Percentiles rank a stretch among this genome's conserved stretches.
These are phyloP conservation scores for Chloropsis cyanopogon DNA, from an alignment of 2,113 vertebrate species.

Conservation along the genomic window DNA sequence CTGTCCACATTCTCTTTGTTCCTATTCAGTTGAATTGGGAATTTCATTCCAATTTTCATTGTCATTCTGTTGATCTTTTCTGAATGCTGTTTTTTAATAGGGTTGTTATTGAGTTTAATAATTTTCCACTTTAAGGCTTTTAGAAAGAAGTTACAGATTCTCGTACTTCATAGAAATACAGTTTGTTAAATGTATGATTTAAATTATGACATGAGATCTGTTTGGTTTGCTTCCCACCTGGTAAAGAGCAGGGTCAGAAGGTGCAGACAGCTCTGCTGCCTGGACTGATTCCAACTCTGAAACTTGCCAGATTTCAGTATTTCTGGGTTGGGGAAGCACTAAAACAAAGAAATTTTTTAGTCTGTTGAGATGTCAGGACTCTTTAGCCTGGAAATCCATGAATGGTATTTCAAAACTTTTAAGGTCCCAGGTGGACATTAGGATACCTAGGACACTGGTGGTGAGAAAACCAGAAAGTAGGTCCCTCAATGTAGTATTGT, in stretches of 20 bases:
- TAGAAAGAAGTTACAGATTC: background rate
- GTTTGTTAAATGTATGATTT: background rate
- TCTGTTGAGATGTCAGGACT: background rate
- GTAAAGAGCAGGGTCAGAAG: background rate
- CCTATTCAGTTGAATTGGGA: background rate
- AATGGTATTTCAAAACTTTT: background rate
- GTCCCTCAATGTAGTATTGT: background rate
- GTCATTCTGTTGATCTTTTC: background rate
- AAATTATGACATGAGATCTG: background rate
- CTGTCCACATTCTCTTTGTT: background rate
- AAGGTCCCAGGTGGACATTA: fast-evolving
- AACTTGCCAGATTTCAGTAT: background rate
- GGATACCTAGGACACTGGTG: background rate
- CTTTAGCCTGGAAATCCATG: background rate
- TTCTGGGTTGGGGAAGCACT: background rate
- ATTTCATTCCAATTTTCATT: background rate
- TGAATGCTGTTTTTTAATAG: background rate
- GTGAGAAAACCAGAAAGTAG: background rate
- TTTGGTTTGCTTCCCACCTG: background rate
- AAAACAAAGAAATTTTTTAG: background rate
- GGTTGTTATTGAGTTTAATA: background rate
- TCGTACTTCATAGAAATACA: background rate
- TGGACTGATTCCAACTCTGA: background rate
- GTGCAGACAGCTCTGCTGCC: background rate
- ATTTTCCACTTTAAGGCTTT: background rate